Base-by-base conservation (phyloP, 1,140 invertebrate genomes). In the Diorhabda sublineata region DNA sequence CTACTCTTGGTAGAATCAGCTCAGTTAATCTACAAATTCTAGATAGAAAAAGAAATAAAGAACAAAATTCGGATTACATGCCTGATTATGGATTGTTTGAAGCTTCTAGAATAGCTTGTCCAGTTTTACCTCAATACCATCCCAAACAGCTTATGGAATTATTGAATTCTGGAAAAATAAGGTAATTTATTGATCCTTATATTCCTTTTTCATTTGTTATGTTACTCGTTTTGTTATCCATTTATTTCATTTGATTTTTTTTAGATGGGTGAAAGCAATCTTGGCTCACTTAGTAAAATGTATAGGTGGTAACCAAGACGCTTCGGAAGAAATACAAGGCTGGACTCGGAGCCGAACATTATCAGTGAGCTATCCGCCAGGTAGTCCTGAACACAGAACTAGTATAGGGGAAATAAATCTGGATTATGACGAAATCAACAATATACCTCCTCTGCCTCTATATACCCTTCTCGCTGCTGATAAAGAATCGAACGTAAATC, bases 121-220 rank as follows among this genome's bases (percentile, higher is more conserved):
- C 97, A 0, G 96, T 99, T n/a, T 82, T 99, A 69, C 98, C 98
- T 0, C 98, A 99, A 77, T 99, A 99, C 83, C 98, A 99, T 86
- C 98, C 98, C 0, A 98, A 98, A 79, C 97, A 98, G 78, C 82
- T 99, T 3, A 98, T 98, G 92, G 98, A 99, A 80, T 83, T 99
- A n/a, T 84, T 99, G 0, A 98, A 98, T 82, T 98, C 96, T 67
- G 98, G 98, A 0, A 98, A 98, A 84, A 97, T 98, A 47, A 26
- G 63, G 45, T 62, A 45, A 42, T 42, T 52, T n/a, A 52, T 8
- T 26, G 26, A 26, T 26, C 26, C 26, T 26, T 26, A 26, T 26
- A 26, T 52, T 8, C 47, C 47, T 52, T 52, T 6, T 6, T 52
- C 47, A 6, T 26, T 26, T 26, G 26, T 52, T 52, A 52, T 52